Percentiles rank a stretch among this genome's conserved stretches.
Conservation (phyloP, 2,888 invertebrate genomes). For the Andrena marginata region DNA sequence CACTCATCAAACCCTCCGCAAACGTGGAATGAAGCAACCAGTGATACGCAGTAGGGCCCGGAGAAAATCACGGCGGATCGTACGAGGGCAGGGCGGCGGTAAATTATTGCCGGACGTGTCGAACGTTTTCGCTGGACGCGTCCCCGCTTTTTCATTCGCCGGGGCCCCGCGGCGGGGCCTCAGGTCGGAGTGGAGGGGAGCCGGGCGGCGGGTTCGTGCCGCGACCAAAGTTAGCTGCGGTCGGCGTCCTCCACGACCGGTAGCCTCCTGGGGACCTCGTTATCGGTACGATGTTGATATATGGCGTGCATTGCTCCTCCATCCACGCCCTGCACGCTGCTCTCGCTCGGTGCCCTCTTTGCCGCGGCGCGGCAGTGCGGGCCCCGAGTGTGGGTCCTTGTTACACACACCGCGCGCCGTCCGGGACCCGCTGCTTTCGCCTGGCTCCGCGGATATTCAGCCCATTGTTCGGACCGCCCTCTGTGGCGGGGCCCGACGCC, state of each 20-base stretch:
- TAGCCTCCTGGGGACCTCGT: slow-evolving; percentile 83
- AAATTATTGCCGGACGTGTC: slow-evolving; percentile 65
- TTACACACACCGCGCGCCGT: slow-evolving; percentile 60
- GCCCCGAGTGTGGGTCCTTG: slow-evolving; percentile 52
- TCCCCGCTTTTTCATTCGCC: slow-evolving; percentile 65
- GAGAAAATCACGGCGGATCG: slow-evolving; percentile 36
- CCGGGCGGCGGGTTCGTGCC: slow-evolving; percentile 50
- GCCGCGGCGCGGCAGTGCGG: slow-evolving; percentile 22
- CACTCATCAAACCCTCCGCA: too few relatives aligned
- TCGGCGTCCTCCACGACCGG: slow-evolving; percentile 76
- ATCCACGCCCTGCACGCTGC: slow-evolving; percentile 76
- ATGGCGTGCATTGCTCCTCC: slow-evolving; percentile 81
- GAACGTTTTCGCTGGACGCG: slow-evolving; percentile 46
- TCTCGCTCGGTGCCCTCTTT: slow-evolving; percentile 52
- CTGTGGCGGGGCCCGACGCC: slow-evolving; percentile 73
- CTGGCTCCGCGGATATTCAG: slow-evolving; percentile 67
- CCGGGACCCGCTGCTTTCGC: not conserved
- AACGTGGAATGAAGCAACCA: not conserved
- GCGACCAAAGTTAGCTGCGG: slow-evolving; percentile 59
- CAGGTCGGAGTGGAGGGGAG: slow-evolving; percentile 43
- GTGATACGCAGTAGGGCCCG: not conserved
- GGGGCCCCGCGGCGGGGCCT: slow-evolving; percentile 67
- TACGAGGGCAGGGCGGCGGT: slow-evolving; percentile 32
- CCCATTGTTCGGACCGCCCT: slow-evolving; percentile 79
- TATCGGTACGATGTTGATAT: slow-evolving; percentile 84